A percentile compares a stretch with the other conserved stretches of the same genome.
These are phyloP conservation scores for Prenolepis imparis DNA, from an alignment of 2,888 invertebrate genomes.

Conservation along the genomic window DNA sequence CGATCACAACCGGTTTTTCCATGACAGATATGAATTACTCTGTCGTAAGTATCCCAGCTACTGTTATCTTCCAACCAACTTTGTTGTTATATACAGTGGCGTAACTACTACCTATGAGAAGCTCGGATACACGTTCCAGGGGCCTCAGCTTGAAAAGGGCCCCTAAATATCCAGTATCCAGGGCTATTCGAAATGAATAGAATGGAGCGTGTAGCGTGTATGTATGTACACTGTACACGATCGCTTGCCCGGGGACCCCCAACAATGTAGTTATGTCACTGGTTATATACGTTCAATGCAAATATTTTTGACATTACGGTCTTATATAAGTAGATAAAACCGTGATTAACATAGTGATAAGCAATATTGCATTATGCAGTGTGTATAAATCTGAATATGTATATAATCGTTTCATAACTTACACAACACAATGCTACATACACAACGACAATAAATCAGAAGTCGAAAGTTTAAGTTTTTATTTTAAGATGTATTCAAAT, in stretches of 20 bases:
- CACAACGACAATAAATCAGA: neutral
- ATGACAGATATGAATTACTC: conserved; percentile 55
- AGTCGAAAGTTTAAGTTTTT: neutral
- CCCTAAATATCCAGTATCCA: too few relatives aligned
- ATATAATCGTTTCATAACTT: neutral
- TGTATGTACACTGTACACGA: too few relatives aligned
- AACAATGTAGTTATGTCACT: too few relatives aligned
- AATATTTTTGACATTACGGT: too few relatives aligned
- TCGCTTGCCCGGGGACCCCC: too few relatives aligned
- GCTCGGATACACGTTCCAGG: too few relatives aligned
- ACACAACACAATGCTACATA: neutral
- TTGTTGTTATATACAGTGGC: neutral
- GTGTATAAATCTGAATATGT: neutral
- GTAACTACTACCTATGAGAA: too few relatives aligned
- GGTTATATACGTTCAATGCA: neutral
- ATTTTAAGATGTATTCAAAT: too few relatives aligned
- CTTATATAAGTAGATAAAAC: too few relatives aligned
- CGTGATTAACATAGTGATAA: neutral
- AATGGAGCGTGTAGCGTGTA: too few relatives aligned
- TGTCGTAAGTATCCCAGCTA: neutral
- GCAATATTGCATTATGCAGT: neutral
- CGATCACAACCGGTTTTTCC: conserved; percentile 75
- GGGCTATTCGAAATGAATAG: too few relatives aligned
- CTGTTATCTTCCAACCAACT: neutral
- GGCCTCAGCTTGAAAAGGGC: too few relatives aligned